Evolutionary conservation across 2,888 invertebrate species (phyloP).

Genomic region (Teleiodes luculella): DNA sequence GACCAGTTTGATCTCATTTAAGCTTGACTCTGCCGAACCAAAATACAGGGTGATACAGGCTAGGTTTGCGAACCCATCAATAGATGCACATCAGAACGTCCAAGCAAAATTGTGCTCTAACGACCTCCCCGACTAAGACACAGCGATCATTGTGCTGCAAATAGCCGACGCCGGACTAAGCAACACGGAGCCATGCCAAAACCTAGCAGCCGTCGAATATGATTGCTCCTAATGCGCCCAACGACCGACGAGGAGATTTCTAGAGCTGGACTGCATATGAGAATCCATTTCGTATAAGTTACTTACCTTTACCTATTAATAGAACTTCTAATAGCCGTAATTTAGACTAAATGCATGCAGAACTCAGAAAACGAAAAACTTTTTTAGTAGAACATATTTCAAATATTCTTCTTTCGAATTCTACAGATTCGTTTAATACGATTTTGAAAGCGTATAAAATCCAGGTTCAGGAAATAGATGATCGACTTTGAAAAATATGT

Average conservation of each 20-base stretch:
- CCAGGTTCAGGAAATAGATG: too few relatives aligned
- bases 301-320: too few relatives aligned
- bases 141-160: conserved; percentile 71
- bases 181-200: conserved; percentile 74
- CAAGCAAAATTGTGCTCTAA: conserved; percentile 46
- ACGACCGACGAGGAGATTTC: conserved; percentile 37
- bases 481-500: too few relatives aligned
- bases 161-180: conserved; percentile 66
- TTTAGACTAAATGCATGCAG: too few relatives aligned
- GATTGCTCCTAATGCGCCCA: conserved; percentile 75
- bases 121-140: conserved; percentile 62
- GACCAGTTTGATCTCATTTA: conserved; percentile 5
- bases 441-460: too few relatives aligned
- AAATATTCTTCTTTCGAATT: too few relatives aligned
- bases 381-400: too few relatives aligned
- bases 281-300: background rate
- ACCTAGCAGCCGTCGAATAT: conserved; percentile 75
- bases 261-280: conserved; percentile 22
- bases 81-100: conserved; percentile 19
- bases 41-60: conserved; percentile 9
- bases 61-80: conserved; percentile 18
- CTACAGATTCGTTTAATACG: too few relatives aligned
- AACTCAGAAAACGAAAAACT: too few relatives aligned
- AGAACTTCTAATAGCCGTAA: too few relatives aligned
- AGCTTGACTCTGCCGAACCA: conserved; percentile 1